Evolutionary conservation across 1,140 invertebrate species (phyloP).

Genomic region (Hermetia illucens): DNA sequence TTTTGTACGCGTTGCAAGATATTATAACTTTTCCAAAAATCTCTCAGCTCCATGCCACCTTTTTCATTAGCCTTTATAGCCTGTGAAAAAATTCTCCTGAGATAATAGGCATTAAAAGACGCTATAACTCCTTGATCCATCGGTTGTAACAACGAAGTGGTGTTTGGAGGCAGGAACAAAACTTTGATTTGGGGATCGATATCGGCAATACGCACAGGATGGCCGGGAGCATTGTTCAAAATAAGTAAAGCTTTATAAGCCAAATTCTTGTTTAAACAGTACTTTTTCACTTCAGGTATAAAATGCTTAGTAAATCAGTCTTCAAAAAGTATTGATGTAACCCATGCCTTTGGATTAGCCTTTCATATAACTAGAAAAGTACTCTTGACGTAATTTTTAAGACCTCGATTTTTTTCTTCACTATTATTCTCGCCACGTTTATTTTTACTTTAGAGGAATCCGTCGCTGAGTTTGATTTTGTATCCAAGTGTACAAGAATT

Average conservation of each 20-base stretch:
- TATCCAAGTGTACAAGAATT: no score
- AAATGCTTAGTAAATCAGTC: conserved; percentile 20
- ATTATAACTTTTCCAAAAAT: conserved; percentile 12
- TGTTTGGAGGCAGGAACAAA: conserved; percentile 21
- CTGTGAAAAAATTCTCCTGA: conserved; percentile 9
- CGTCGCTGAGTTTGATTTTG: no score
- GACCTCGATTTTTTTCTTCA: no score
- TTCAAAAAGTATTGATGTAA: conserved; percentile 22
- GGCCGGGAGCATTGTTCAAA: conserved; percentile 19
- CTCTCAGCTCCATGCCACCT: no score
- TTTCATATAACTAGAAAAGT: conserved; percentile 24
- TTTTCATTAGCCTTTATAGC: no score
- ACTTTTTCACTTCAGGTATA: conserved; percentile 16
- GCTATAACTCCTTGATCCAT: conserved; percentile 24
- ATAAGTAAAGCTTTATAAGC: conserved; percentile 12
- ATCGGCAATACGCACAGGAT: conserved; percentile 12
- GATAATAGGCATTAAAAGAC: conserved; percentile 27
- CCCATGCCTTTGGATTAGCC: conserved; percentile 27
- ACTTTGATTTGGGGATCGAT: conserved; percentile 11
- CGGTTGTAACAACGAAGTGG: conserved; percentile 23
- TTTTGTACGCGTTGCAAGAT: conserved; percentile 10
- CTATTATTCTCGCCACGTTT: no score
- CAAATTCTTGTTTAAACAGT: conserved; percentile 14
- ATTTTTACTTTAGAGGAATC: no score
- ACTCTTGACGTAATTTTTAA: conserved; percentile 25